A percentile compares a stretch with the other conserved stretches of the same genome.
phyloP scores from a whole-genome alignment of 1,140 invertebrate genomes.

The Micrasema longulum region DNA sequence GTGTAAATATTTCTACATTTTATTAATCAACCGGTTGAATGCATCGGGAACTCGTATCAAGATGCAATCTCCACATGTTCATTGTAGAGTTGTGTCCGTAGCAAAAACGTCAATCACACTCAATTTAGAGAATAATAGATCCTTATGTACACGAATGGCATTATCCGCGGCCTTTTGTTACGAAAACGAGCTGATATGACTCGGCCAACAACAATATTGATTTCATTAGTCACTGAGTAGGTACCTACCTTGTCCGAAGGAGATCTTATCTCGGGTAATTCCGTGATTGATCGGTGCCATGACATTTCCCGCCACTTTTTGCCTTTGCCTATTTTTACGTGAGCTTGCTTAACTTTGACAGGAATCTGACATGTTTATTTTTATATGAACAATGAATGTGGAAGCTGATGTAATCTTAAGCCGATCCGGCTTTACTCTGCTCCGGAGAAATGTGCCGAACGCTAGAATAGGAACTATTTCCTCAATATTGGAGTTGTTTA shows the following conservation, averaged over 20 bases:
- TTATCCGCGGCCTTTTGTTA: slow-evolving; percentile 5
- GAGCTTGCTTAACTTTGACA: slow-evolving; percentile 34
- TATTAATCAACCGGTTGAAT: no score
- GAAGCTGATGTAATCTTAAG: slow-evolving; percentile 15
- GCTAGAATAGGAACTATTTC: no score
- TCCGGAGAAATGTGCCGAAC: no score
- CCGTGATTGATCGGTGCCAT: slow-evolving; percentile 49
- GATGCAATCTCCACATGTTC: slow-evolving; percentile 12
- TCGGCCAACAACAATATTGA: slow-evolving; percentile 40
- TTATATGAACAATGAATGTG: slow-evolving; percentile 19
- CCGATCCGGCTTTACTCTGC: slow-evolving; percentile 4
- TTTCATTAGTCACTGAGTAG: slow-evolving; percentile 50
- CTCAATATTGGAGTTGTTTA: no score
- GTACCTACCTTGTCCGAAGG: slow-evolving; percentile 23
- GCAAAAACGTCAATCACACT: slow-evolving; percentile 23
- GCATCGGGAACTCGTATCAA: slow-evolving; percentile 3
- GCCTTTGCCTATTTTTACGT: slow-evolving; percentile 9
- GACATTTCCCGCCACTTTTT: slow-evolving; percentile 45
- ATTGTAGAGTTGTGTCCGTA: background rate
- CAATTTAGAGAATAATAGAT: slow-evolving; percentile 14
- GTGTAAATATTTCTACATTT: no score
- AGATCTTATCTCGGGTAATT: slow-evolving; percentile 43
- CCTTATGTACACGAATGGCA: slow-evolving; percentile 1
- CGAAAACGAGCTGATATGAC: background rate
- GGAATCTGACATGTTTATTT: slow-evolving; percentile 32